Evolutionary conservation across 1,140 invertebrate species (phyloP).

Genomic region (Littorina saxatilis): DNA sequence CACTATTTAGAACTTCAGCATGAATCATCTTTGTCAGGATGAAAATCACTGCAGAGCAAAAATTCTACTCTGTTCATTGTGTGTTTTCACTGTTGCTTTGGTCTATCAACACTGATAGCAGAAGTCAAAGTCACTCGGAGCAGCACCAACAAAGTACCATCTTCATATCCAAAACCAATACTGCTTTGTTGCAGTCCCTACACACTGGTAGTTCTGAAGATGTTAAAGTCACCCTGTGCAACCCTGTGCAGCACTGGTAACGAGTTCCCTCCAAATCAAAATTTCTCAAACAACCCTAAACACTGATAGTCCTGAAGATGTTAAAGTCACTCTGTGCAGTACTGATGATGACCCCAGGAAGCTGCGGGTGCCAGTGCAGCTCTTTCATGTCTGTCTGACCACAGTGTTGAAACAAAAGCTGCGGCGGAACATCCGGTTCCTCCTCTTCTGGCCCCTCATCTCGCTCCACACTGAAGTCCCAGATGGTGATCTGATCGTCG

Average conservation of each 20-base stretch:
- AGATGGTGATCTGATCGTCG: conserved; percentile 97
- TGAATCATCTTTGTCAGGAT: no score
- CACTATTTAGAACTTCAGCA: no score
- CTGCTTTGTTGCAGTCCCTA: no score
- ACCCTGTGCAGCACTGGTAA: not conserved
- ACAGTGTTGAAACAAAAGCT: conserved; percentile 98
- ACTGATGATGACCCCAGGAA: conserved; percentile 94
- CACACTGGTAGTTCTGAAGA: conserved; percentile 96
- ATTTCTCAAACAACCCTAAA: no score
- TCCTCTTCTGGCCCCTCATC: conserved; percentile 79
- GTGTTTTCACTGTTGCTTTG: no score
- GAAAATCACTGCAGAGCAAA: no score
- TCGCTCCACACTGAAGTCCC: conserved; percentile 96
- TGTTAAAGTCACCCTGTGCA: conserved; percentile 81
- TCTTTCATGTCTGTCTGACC: conserved; percentile 99
- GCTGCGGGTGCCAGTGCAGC: conserved; percentile 97
- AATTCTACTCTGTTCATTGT: no score
- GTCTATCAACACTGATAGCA: no score
- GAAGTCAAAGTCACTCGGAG: not conserved
- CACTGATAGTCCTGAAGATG: conserved; percentile 98
- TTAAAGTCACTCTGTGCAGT: conserved; percentile 97
- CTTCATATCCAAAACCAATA: no score
- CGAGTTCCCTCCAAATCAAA: no score
- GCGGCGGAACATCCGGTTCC: conserved; percentile 88
- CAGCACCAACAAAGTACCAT: not conserved